Base-by-base conservation (phyloP, 2,888 invertebrate species). In the Sthenelais limicola region DNA sequence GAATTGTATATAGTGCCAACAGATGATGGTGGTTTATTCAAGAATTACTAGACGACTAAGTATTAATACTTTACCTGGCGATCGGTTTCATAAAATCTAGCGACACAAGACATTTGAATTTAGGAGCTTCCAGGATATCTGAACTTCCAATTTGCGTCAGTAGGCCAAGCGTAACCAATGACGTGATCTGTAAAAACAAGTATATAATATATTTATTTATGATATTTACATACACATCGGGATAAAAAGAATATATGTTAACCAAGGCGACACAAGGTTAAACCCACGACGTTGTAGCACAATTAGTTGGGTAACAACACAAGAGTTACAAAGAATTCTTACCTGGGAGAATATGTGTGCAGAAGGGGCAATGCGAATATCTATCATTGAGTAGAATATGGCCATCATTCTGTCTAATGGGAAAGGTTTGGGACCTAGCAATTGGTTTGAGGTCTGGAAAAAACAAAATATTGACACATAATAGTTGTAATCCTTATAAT, bases 331-430 rank as follows among this genome's bases (percentile, higher is more conserved):
- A n/a, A n/a, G n/a, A n/a, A n/a, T n/a, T n/a, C 73, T 69, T 78
- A 90, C 90, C 90, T 96, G 96, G 1, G 94, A 92, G 43, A 95
- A 89, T n/a, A 97, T 89, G 85, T 93, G 94, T 76, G 94, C 94
- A 24, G 95, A 94, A 24, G 96, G 90, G 26, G 94, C 93, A 33
- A 95, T 93, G 84, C 92, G 93, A 73, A 94, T 94, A 74, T 94
- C 93, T 24, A 95, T 89, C 83, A 97, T 95, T 0, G 95, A 92
- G 85, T 94, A 95, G 87, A 96, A 96, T 80, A 96, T 96, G 0
- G 95, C 95, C 72, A 96, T 87, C 79, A 96, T 89, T 35, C 96
- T 90, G 83, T 94, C 94, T 47, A 96, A 88, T 0, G 92, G 92
- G 82, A 96, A 96, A 0, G 92, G 90, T 86, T 94, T 94, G 0